These are phyloP conservation scores for Prenolepis imparis DNA, from an alignment of 2,888 invertebrate species.

Conservation along the genomic window DNA sequence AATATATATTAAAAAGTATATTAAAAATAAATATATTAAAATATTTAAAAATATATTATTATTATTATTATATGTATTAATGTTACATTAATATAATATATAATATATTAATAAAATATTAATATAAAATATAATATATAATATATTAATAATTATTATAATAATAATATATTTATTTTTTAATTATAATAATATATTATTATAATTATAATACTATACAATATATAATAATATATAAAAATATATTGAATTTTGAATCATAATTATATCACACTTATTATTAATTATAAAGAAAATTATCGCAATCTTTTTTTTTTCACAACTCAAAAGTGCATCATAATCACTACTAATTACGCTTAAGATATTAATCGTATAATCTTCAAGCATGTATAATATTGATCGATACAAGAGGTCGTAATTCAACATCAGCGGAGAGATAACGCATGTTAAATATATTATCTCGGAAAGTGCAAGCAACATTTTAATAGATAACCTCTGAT, in stretches of 20 bases:
- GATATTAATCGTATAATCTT: neutral
- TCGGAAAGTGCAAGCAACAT: neutral
- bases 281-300: neutral
- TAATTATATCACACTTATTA: conserved; percentile 10
- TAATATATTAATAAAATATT: no score
- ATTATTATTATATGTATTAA: no score
- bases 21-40: no score
- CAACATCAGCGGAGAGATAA: neutral
- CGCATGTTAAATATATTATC: neutral
- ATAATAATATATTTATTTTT: no score
- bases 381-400: neutral
- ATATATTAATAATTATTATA: no score
- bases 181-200: no score
- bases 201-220: no score
- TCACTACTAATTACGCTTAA: neutral
- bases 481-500: neutral
- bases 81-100: no score
- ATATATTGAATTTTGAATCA: neutral
- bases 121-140: no score
- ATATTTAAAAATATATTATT: no score
- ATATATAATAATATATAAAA: no score
- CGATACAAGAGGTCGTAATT: neutral
- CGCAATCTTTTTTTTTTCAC: neutral
- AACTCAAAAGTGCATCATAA: neutral
- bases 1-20: neutral